Conservation (phyloP, 2,888 invertebrate species). For the Teleogryllus oceanicus region DNA sequence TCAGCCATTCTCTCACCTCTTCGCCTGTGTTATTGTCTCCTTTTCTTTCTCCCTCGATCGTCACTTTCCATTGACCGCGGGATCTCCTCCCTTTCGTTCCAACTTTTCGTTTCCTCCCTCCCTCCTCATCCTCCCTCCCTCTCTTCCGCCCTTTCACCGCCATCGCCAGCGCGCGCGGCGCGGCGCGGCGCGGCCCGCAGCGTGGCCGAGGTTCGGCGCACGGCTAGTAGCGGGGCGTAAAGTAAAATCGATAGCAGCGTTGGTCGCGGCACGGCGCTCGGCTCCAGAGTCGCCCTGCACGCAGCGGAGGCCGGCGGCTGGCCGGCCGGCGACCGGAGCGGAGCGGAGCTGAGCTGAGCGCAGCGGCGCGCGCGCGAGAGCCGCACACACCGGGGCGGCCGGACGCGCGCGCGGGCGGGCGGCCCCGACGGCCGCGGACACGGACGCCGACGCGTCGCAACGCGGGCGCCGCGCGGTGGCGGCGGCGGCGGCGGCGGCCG, state of each 20-base stretch:
- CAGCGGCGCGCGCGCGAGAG: not conserved
- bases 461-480: not conserved
- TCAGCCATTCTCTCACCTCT: too few relatives aligned
- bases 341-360: not conserved
- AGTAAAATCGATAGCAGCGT: conserved; percentile 18
- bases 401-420: not conserved
- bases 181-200: not conserved
- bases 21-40: too few relatives aligned
- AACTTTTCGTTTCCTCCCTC: not conserved
- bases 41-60: too few relatives aligned
- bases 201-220: not conserved
- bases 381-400: not conserved
- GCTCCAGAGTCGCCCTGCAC: conserved; percentile 18
- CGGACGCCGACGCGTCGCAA: not conserved
- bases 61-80: too few relatives aligned
- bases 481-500: not conserved
- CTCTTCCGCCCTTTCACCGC: conserved; percentile 5
- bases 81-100: too few relatives aligned
- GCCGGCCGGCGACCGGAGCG: not conserved
- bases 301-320: not conserved
- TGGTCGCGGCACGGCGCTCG: not conserved
- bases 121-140: not conserved
- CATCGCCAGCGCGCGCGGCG: not conserved
- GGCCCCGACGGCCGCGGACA: not conserved
- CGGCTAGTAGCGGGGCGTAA: conserved; percentile 18